Evolutionary conservation across 2,888 invertebrate species (phyloP).

Genomic region (Trichacis sp.): DNA sequence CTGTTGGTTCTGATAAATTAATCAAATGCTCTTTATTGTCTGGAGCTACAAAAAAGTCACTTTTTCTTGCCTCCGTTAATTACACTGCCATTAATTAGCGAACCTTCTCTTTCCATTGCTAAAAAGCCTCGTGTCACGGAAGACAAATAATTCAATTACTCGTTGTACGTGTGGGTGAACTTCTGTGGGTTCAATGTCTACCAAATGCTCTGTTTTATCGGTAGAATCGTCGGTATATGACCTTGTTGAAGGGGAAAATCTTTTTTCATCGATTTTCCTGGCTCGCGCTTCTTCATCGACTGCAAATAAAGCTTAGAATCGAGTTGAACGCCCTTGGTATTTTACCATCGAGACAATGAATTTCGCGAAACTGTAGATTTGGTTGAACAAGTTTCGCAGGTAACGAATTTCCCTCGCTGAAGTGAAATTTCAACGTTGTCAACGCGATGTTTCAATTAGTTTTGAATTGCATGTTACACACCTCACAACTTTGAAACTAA

Average conservation of each 20-base stretch:
- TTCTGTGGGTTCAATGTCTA: constrained; percentile 4
- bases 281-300: constrained; percentile 19
- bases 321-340: not conserved
- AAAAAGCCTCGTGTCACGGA: constrained; percentile 24
- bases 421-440: not conserved
- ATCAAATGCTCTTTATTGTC: no score
- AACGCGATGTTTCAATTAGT: no score
- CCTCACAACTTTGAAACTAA: not conserved
- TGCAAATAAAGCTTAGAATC: constrained; percentile 10
- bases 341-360: not conserved
- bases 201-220: constrained; percentile 17
- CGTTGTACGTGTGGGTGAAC: constrained; percentile 1
- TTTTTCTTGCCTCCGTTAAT: not conserved
- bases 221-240: constrained; percentile 26
- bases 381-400: no score
- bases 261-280: constrained; percentile 18
- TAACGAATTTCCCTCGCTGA: not conserved
- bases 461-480: not conserved
- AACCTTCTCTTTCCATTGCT: constrained; percentile 27
- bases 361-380: not conserved
- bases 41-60: not conserved
- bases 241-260: not conserved
- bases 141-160: constrained; percentile 44
- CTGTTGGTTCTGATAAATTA: no score
- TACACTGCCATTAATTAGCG: constrained; percentile 28